Conservation (phyloP, 1,140 invertebrate species). For the Cyphomyrmex costatus region DNA sequence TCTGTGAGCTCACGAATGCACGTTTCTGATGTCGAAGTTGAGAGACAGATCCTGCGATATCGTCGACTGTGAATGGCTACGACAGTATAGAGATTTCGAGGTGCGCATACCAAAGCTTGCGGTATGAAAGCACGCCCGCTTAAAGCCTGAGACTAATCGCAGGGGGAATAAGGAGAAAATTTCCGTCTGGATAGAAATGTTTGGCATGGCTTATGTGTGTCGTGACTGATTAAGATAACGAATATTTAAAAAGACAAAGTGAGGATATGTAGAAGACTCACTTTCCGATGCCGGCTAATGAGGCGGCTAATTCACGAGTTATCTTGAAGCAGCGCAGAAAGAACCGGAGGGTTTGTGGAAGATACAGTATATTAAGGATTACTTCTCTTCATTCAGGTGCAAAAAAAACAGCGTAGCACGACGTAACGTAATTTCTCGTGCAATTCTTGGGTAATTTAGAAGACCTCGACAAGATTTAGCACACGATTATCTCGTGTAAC, state of each 20-base stretch:
- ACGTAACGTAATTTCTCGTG: slow-evolving; percentile 12
- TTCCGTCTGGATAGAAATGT: background rate
- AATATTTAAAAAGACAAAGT: slow-evolving; percentile 23
- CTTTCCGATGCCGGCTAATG: background rate
- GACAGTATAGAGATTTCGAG: background rate
- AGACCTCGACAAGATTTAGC: slow-evolving; percentile 25
- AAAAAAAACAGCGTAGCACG: background rate
- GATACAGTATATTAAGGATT: slow-evolving; percentile 20
- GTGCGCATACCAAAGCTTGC: background rate
- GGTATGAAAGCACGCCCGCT: background rate
- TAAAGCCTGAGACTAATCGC: background rate
- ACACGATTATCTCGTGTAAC: slow-evolving; percentile 29
- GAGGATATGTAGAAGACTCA: background rate
- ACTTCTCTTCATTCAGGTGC: background rate
- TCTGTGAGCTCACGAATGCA: background rate
- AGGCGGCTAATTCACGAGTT: slow-evolving; percentile 26
- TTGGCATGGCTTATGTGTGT: background rate
- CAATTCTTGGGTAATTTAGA: slow-evolving; percentile 4
- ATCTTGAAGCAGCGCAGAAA: background rate
- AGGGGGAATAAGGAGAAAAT: background rate
- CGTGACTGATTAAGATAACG: slow-evolving; percentile 17
- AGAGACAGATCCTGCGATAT: background rate
- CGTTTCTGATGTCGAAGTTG: slow-evolving; percentile 26
- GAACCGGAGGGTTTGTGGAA: background rate
- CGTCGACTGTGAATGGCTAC: background rate